Base-by-base conservation (phyloP, 2,888 invertebrate species). In the Lasioglossum villosulum region DNA sequence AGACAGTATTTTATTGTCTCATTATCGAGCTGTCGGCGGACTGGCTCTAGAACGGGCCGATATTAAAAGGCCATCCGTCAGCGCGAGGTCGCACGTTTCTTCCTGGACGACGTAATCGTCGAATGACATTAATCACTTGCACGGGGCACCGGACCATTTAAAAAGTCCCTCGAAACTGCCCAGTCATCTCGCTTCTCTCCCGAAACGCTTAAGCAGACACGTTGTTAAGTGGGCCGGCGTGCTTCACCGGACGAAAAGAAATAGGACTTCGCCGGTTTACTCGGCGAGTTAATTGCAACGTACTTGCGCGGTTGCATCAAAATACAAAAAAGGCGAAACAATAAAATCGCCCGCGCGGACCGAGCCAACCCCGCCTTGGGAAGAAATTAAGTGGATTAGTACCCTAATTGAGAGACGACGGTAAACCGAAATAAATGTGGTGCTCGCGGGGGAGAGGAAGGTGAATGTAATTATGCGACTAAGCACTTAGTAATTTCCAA, bases 351-450 rank as follows among this genome's bases (percentile, higher is more conserved):
- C 27, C 45, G 45, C 14, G 71, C 30, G 16, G 42, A 16, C 6
- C 34, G 34, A 10, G 23, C 52, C 42, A 4, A 45, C 37, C 30
- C 37, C 34, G 8, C 45, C 37, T n/a, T 10, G 75, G 87, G 71
- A 85, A 83, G 87, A 86, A 88, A 90, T 89, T 90, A 90, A 90
- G 91, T 90, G 90, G 90, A 90, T 90, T 90, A 90, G 89, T 83
- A 87, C 59, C 86, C 80, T 90, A 90, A 91, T 87, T 83, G 91
- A 66, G 75, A 74, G 85, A 56, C 83, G 66, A 66, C 83, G 83
- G 91, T 88, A 91, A 92, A 91, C 90, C 86, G 86, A 91, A 90
- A 88, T 90, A 86, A 89, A 91, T 89, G 86, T 84, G 84, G 82
- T 70, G 83, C 74, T 77, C 79, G 66, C 10, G 78, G 70, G 72